Evolutionary conservation across 2,113 vertebrate genomes (phyloP), one percentile per base, ranked within the genome.

Genomic region (Sardina pilchardus): DNA sequence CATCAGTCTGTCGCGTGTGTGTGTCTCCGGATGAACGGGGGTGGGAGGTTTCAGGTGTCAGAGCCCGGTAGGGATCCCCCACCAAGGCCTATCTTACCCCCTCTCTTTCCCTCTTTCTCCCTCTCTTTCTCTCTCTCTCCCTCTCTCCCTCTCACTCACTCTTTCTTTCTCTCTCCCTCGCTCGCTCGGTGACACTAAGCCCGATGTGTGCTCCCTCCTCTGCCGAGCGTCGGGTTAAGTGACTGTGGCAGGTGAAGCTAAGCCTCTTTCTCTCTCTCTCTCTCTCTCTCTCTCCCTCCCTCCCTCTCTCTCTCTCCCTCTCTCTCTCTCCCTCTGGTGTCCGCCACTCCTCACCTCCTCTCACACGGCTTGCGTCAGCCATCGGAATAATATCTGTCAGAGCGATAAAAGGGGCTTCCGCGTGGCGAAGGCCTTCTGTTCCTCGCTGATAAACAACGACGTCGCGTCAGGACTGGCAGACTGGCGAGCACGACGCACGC

Each of bases 371-470:
- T 71, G 63, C 63, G 6, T 71, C n/a, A 71, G 63, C 63, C 63
- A 34, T 71, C 63, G 16, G 90, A 91, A 92, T 91, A 87, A 47
- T 14, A 91, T 92, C 94, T 94, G 94, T 93, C 93, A 94, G 92
- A 92, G 93, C 94, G 93, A 95, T 93, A 94, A 81, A 91, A 90
- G 89, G 92, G 50, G 88, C 91, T 91, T 91, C 89, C 92, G 90
- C 94, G 91, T 92, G 85, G 90, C 90, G 89, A 83, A 91, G 63
- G 92, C 92, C 92, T 94, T 93, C 94, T 93, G 94, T 93, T 94
- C 91, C 91, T 91, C 90, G 84, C 92, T 94, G 94, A 94, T 95
- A 94, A 95, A 94, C 93, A 94, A 89, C 86, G 87, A 91, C 89
- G 86, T 17, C 87, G 92, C 91, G 94, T 94, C 91, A 93, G 93